Evolutionary conservation across 2,888 invertebrate species (phyloP), one percentile per base, ranked within the genome.

Genomic region (Eudasyphora cyanicolor): DNA sequence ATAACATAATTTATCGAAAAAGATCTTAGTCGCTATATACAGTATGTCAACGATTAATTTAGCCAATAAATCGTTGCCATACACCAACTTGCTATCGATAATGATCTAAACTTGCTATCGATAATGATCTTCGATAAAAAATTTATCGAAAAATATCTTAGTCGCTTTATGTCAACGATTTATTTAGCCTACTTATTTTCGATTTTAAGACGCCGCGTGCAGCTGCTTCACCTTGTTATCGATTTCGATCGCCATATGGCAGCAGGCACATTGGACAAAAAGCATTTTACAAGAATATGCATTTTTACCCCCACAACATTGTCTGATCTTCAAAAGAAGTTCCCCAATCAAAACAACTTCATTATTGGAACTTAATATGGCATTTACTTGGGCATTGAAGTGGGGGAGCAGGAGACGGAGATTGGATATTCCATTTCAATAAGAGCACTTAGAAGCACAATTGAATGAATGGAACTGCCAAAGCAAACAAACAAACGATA

Each of bases 361-460:
- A 54, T 62, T 62, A 62, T 62, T 24, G 57, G 57, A 24, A 27
- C 24, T 24, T 57, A 57, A 57, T 57, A 51, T 21, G 45, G 14
- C 51, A 21, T 51, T 51, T 21, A 8, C 21, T 6, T 21, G 49
- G 17, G 49, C 19, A 17, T 12, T 17, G 19, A n/a, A 8, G 6
- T 51, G 21, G 51, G 21, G 8, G 49, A 2, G 62, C 12, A 17
- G 57, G 21, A 21, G 51, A 24, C 19, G 57, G 24, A 14, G 12
- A n/a, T 51, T 19, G 62, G 51, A 8, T 32, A 62, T 76, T 78
- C 70, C 38, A 69, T 76, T 67, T 64, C 64, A 67, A 67, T 38
- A 83, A 81, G 27, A 49, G 77, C 70, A 83, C 38, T 80, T 78
- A 69, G 71, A 54, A 76, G 64, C 62, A 35, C 73, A 77, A 64